Conservation (phyloP, 2,888 invertebrate genomes). For the Athrips mouffetella region DNA sequence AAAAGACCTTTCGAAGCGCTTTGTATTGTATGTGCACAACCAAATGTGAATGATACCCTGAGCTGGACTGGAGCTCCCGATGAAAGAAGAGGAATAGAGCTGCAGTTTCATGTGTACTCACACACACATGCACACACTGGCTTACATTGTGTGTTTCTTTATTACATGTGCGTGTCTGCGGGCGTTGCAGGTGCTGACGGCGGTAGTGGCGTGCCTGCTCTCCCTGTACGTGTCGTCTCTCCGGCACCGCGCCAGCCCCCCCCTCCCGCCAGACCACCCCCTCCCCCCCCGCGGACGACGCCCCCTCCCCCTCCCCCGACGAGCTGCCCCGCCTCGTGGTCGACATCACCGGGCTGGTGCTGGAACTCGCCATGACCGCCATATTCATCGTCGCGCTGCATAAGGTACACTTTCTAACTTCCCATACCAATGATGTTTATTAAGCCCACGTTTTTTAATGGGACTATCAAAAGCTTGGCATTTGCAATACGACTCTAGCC, state of each 20-base stretch:
- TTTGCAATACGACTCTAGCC: too few species aligned
- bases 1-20: too few species aligned
- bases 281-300: conserved; percentile 44
- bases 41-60: too few species aligned
- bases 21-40: too few species aligned
- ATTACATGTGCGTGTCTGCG: too few species aligned
- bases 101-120: too few species aligned
- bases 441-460: too few species aligned
- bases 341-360: conserved; percentile 51
- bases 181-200: conserved; percentile 55
- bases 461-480: too few species aligned
- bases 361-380: conserved; percentile 55
- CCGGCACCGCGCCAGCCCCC: conserved; percentile 25
- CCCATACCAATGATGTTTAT: background rate
- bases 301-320: conserved; percentile 30
- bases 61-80: too few species aligned
- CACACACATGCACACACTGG: too few species aligned
- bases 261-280: conserved; percentile 38
- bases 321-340: conserved; percentile 58
- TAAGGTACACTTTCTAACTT: conserved; percentile 36
- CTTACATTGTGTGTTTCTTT: too few species aligned
- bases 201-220: conserved; percentile 53
- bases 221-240: conserved; percentile 58
- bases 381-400: conserved; percentile 61
- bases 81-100: too few species aligned